Evolutionary conservation across 2,113 vertebrate genomes (phyloP), one percentile per base, ranked within the genome.

Genomic region (Strix uralensis): DNA sequence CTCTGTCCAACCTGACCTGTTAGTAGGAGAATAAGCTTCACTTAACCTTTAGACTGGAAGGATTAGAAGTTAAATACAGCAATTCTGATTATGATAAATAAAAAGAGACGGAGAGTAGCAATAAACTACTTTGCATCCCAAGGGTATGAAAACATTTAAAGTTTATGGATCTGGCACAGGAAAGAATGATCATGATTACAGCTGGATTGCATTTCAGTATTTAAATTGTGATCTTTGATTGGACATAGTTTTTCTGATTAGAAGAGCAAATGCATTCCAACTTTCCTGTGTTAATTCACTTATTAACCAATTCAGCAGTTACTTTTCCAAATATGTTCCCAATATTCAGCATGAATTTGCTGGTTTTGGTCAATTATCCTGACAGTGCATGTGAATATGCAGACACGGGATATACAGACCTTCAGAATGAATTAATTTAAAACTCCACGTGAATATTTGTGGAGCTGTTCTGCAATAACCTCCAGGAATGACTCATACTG

Each of bases 91-190:
- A 47, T 46, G 38, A 90, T 86, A 96, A 95, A 92, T 93, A 83
- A 88, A 97, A 94, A 83, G 66, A 93, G 32, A 71, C 71, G 5
- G 25, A 88, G 51, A 92, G 34, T 78, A 74, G 22, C 42, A 90
- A 51, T 65, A 88, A 90, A 80, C 36, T 92, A 54, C 29, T 86
- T 92, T 80, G 20, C 6, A 21, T 90, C 85, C 75, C 79, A 83
- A 62, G 79, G 88, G 38, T 73, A 85, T 40, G 51, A 77, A 93
- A 87, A 73, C 38, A 66, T 82, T 85, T 86, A 67, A 94, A 91
- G 30, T 93, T 96, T 94, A 96, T 93, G 71, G 62, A 73, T 58
- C 75, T 97, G 92, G 74, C 85, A 86, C 18, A 65, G 32, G n/a
- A 69, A 87, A 90, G 52, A 96, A 82, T 27, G 46, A 88, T 86